Evolutionary conservation across 2,888 invertebrate species (phyloP).

Genomic region (Scaptodrosophila latifasciaeformis): DNA sequence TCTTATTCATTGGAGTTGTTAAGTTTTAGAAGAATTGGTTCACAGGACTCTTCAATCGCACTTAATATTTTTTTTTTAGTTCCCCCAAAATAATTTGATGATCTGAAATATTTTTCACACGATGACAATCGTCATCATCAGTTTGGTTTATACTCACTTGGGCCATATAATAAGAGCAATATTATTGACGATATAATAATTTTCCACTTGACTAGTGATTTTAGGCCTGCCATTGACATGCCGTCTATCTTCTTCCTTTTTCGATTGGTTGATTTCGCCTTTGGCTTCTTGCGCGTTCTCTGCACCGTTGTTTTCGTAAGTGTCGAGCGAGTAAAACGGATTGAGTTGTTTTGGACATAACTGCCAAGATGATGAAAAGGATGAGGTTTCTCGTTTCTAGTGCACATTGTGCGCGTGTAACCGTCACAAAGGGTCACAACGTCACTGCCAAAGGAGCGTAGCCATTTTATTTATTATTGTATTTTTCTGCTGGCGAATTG

Average conservation of each 20-base stretch:
- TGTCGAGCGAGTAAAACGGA: not conserved
- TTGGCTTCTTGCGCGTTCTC: constrained; percentile 21
- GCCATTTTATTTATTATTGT: constrained; percentile 24
- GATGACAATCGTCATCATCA: too few relatives aligned
- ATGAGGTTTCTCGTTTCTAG: not conserved
- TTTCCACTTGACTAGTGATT: constrained; percentile 73
- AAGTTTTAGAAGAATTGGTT: too few relatives aligned
- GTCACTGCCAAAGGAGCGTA: constrained; percentile 12
- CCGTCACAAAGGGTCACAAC: too few relatives aligned
- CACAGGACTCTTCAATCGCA: too few relatives aligned
- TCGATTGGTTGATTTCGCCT: constrained; percentile 47
- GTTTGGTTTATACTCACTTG: constrained; percentile 73
- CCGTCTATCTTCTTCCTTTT: constrained; percentile 63
- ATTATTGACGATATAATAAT: constrained; percentile 74
- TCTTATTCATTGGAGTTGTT: too few relatives aligned
- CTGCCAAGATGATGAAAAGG: not conserved
- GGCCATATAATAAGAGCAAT: constrained; percentile 69
- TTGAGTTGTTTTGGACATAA: not conserved
- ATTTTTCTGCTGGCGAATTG: constrained; percentile 28
- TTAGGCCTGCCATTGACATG: constrained; percentile 50
- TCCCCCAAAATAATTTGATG: too few relatives aligned
- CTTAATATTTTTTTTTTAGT: too few relatives aligned
- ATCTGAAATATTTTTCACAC: too few relatives aligned
- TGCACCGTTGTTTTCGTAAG: constrained; percentile 9
- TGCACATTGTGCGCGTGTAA: not conserved